These are phyloP conservation scores for Erpetoichthys calabaricus DNA, from an alignment of 2,797 vertebrate species.

Conservation along the genomic window DNA sequence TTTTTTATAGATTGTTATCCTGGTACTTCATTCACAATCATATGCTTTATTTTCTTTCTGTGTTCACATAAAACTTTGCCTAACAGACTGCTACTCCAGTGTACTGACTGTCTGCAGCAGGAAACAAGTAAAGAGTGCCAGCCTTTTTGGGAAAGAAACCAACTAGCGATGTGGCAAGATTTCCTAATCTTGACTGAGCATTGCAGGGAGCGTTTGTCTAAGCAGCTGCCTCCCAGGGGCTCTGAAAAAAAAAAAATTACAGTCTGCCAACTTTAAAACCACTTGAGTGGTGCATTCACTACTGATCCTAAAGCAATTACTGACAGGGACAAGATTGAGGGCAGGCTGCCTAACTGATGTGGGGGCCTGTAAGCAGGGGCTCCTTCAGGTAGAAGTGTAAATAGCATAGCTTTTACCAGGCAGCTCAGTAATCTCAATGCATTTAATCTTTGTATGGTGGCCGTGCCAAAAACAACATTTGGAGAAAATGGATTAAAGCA, in stretches of 20 bases:
- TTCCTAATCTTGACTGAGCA: constrained; percentile 42
- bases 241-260: background rate
- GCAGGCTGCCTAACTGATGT: background rate
- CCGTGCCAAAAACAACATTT: too few relatives aligned
- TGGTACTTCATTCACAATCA: too few relatives aligned
- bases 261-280: constrained; percentile 4
- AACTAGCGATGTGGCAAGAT: constrained; percentile 48
- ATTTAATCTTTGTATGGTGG: too few relatives aligned
- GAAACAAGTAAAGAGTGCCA: constrained; percentile 19
- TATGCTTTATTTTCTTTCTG: too few relatives aligned
- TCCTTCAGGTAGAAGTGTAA: background rate
- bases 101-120: background rate
- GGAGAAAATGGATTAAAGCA: too few relatives aligned
- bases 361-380: background rate
- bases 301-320: constrained; percentile 3
- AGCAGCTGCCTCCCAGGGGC: constrained; percentile 25
- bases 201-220: constrained; percentile 36
- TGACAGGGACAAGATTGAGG: constrained; percentile 1
- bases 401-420: too few relatives aligned
- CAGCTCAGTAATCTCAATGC: too few relatives aligned
- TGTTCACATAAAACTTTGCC: background rate
- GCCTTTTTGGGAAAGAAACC: constrained; percentile 42
- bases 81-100: constrained; percentile 7
- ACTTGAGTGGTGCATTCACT: background rate
- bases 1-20: too few relatives aligned